Evolutionary conservation across 2,113 vertebrate species (phyloP).

Genomic region (Phrynosoma platyrhinos): DNA sequence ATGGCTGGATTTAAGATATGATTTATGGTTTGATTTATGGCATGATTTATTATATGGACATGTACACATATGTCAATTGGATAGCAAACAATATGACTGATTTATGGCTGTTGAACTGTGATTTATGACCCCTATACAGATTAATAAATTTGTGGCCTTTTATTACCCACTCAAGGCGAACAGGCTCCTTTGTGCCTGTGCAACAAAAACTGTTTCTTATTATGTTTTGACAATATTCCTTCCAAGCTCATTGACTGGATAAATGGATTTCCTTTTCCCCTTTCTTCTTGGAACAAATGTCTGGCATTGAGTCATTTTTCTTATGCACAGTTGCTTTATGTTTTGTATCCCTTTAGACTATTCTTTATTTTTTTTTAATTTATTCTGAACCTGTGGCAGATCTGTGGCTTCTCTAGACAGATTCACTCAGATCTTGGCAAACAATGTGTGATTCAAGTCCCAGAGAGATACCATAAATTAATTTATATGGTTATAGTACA

Average conservation of each 20-base stretch:
- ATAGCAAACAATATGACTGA: too few relatives aligned
- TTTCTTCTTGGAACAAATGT: constrained; percentile 4
- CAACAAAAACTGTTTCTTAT: not conserved
- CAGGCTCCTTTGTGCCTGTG: too few relatives aligned
- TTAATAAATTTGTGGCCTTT: too few relatives aligned
- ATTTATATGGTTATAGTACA: constrained; percentile 38
- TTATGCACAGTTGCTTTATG: not conserved
- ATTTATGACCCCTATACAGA: too few relatives aligned
- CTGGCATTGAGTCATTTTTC: not conserved
- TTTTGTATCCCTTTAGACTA: constrained; percentile 19
- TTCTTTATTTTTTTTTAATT: constrained; percentile 18
- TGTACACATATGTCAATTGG: too few relatives aligned
- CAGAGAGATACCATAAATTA: constrained; percentile 39
- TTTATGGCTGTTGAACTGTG: too few relatives aligned
- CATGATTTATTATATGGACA: too few relatives aligned
- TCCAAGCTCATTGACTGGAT: not conserved
- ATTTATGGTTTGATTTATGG: too few relatives aligned
- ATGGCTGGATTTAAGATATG: too few relatives aligned
- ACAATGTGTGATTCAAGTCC: not conserved
- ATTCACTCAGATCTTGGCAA: rapidly evolving
- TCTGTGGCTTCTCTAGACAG: constrained; percentile 10
- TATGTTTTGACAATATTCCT: rapidly evolving
- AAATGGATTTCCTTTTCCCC: not conserved
- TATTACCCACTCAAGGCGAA: too few relatives aligned
- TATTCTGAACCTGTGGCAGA: not conserved